Conservation (phyloP, 2,797 vertebrate species). For the Enteromius afrohamiltoni region DNA sequence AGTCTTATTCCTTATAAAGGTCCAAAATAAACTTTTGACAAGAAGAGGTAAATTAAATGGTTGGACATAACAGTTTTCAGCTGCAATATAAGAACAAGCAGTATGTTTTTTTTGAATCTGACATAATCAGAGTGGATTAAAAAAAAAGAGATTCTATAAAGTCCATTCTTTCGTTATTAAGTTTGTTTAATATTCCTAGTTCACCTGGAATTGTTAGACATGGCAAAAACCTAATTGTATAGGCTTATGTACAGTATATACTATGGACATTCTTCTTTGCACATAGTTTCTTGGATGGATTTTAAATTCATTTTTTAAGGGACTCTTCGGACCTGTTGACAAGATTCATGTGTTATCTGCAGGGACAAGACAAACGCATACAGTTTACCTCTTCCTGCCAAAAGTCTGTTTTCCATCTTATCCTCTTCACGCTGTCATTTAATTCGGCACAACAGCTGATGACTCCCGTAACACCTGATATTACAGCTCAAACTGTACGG, state of each 20-base stretch:
- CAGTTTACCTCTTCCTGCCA: constrained; percentile 38
- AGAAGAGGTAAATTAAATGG: background rate
- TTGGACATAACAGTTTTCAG: background rate
- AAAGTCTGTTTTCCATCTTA: constrained; percentile 53
- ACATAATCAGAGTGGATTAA: background rate
- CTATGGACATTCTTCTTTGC: constrained; percentile 6
- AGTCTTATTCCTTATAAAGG: background rate
- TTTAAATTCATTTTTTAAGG: constrained; percentile 31
- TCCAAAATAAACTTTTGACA: background rate
- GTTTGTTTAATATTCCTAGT: background rate
- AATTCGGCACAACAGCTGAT: constrained; percentile 34
- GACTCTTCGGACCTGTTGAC: constrained; percentile 13
- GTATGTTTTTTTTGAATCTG: background rate
- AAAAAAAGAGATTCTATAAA: background rate
- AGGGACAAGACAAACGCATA: constrained; percentile 22
- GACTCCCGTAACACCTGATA: constrained; percentile 12
- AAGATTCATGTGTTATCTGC: constrained; percentile 41
- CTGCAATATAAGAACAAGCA: background rate
- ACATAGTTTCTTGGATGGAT: constrained; percentile 26
- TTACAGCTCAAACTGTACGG: constrained; percentile 10
- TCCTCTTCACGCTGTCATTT: constrained; percentile 25
- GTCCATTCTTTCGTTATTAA: background rate
- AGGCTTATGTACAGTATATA: background rate
- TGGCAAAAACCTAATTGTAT: background rate
- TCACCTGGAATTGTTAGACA: background rate